These are phyloP conservation scores for Helicoverpa zea DNA, from an alignment of 1,140 invertebrate species.

Conservation along the genomic window DNA sequence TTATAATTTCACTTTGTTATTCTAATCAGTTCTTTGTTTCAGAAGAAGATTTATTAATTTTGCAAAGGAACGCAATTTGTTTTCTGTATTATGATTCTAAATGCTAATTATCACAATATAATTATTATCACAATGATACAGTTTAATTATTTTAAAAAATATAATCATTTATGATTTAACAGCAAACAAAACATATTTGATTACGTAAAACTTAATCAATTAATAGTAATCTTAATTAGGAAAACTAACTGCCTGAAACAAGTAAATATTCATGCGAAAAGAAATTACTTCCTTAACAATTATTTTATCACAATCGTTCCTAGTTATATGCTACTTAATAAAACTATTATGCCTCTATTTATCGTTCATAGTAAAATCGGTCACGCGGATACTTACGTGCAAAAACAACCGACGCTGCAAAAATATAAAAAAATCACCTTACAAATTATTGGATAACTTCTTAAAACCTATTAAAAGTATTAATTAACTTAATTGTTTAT, in stretches of 20 bases:
- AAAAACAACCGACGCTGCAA: not conserved
- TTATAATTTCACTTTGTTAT: constrained; percentile 13
- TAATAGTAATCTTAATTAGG: constrained; percentile 14
- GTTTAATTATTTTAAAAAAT: not conserved
- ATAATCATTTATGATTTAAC: not conserved
- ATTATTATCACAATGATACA: too few species aligned
- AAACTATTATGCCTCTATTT: not conserved
- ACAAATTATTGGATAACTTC: not conserved
- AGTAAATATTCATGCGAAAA: constrained; percentile 26
- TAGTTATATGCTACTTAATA: not conserved
- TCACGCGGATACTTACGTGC: constrained; percentile 28
- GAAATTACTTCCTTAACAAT: constrained; percentile 30
- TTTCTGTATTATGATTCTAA: not conserved
- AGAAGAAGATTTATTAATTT: too few species aligned
- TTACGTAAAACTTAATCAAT: constrained; percentile 34
- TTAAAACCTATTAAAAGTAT: constrained; percentile 24
- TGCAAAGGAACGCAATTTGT: not conserved
- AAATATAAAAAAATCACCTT: constrained; percentile 6
- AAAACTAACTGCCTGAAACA: constrained; percentile 14
- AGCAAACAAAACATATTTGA: not conserved
- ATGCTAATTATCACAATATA: too few species aligned
- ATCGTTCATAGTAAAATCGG: not conserved
- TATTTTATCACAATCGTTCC: constrained; percentile 6
- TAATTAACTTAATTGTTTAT: constrained; percentile 25
- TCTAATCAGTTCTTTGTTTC: not conserved